phyloP scores from a whole-genome alignment of 2,797 vertebrate species.

The Pelochelys cantorii region DNA sequence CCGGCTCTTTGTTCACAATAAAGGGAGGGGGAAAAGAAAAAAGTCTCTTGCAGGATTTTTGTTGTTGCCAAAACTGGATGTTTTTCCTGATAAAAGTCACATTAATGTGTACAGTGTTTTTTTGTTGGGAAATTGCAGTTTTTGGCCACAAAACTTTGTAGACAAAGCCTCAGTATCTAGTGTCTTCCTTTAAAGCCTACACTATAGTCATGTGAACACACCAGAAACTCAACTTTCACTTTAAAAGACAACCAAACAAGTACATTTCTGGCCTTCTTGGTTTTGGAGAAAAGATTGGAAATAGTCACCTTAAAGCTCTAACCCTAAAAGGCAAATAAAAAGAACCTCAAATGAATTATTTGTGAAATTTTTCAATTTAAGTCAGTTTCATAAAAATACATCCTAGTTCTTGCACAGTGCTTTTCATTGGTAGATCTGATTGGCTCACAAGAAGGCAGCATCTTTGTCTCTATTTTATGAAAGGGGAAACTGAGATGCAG shows the following conservation, averaged over 20 bases:
- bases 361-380: conserved; percentile 22
- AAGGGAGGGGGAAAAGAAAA: no score
- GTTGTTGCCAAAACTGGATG: no score
- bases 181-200: neutral
- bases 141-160: no score
- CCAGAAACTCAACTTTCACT: neutral
- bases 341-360: neutral
- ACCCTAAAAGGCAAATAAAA: neutral
- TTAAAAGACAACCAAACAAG: no score
- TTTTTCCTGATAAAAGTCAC: no score
- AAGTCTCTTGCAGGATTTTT: no score
- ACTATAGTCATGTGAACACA: neutral
- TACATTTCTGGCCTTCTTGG: neutral
- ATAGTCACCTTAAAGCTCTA: neutral
- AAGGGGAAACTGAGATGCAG: neutral
- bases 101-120: no score
- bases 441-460: conserved; percentile 2
- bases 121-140: no score
- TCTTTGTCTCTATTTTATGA: neutral
- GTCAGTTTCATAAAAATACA: conserved; percentile 38
- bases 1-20: no score
- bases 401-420: neutral
- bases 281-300: neutral
- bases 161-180: neutral
- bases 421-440: conserved; percentile 41